These are phyloP conservation scores for Miltochrista miniata DNA, from an alignment of 2,888 invertebrate species.

Conservation along the genomic window DNA sequence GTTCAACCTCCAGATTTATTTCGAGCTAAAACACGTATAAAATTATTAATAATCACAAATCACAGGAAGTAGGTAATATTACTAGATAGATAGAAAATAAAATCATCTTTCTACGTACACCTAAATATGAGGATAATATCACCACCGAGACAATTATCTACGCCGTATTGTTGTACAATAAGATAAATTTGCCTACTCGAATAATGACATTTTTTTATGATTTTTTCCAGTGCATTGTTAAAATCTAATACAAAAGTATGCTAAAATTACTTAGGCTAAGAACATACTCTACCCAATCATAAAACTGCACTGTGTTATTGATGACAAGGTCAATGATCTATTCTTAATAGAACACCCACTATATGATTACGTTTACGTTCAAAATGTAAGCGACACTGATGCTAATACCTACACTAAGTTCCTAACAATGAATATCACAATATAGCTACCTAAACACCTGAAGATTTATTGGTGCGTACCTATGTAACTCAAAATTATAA, in stretches of 20 bases:
- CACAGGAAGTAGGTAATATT: conserved; percentile 74
- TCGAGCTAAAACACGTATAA: conserved; percentile 78
- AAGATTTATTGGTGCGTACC: conserved; percentile 59
- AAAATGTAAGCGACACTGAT: conserved; percentile 50
- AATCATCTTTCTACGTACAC: conserved; percentile 55
- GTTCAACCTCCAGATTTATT: conserved; percentile 60
- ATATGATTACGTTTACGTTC: conserved; percentile 26
- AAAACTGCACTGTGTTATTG: conserved; percentile 51
- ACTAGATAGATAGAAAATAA: conserved; percentile 66
- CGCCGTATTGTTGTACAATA: conserved; percentile 29
- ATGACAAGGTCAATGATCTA: conserved; percentile 25
- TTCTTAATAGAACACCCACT: conserved; percentile 31
- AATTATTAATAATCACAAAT: conserved; percentile 78
- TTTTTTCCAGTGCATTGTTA: conserved; percentile 29
- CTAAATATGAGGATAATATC: conserved; percentile 67
- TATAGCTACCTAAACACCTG: conserved; percentile 64
- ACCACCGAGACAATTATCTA: conserved; percentile 58
- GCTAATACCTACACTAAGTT: conserved; percentile 46
- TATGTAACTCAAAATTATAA: conserved; percentile 20
- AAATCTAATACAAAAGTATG: conserved; percentile 46
- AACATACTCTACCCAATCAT: conserved; percentile 58
- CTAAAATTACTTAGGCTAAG: conserved; percentile 61
- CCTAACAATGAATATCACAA: conserved; percentile 76
- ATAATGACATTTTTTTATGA: conserved; percentile 37
- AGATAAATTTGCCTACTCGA: conserved; percentile 24